Evolutionary conservation across 2,888 invertebrate species (phyloP).

Genomic region (Parnassius apollo): DNA sequence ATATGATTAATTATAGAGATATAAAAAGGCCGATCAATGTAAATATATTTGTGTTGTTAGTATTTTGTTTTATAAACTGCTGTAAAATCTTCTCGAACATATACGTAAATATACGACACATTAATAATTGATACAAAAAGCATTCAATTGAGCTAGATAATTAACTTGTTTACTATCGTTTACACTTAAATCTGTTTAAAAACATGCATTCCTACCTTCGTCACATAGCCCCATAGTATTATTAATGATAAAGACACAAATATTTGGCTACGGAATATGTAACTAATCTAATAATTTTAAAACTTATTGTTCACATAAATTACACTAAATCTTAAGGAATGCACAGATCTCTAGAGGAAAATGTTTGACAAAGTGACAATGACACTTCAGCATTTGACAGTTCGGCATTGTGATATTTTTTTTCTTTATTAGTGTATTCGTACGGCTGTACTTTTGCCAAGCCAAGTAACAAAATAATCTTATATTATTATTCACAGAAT

Average conservation of each 20-base stretch:
- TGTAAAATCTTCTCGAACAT: conserved; percentile 30
- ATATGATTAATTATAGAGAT: too few relatives aligned
- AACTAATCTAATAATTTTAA: conserved; percentile 5
- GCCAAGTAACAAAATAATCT: too few relatives aligned
- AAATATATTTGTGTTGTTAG: background rate
- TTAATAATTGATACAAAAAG: conserved; percentile 26
- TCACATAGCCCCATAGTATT: conserved; percentile 68
- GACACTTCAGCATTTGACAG: too few relatives aligned
- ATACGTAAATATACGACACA: background rate
- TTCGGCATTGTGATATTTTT: too few relatives aligned
- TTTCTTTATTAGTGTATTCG: too few relatives aligned
- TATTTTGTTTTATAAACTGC: conserved; percentile 27
- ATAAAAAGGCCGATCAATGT: background rate
- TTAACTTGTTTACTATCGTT: conserved; percentile 64
- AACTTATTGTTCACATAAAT: conserved; percentile 22
- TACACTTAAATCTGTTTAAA: conserved; percentile 30
- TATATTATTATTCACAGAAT: too few relatives aligned
- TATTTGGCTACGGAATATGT: background rate
- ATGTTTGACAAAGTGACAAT: too few relatives aligned
- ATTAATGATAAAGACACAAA: conserved; percentile 19
- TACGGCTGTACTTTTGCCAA: too few relatives aligned
- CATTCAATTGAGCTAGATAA: conserved; percentile 42
- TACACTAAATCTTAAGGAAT: too few relatives aligned
- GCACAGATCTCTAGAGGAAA: too few relatives aligned
- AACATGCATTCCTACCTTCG: conserved; percentile 56